phyloP scores from a whole-genome alignment of 2,113 vertebrate genomes.

The Myxocyprinus asiaticus region DNA sequence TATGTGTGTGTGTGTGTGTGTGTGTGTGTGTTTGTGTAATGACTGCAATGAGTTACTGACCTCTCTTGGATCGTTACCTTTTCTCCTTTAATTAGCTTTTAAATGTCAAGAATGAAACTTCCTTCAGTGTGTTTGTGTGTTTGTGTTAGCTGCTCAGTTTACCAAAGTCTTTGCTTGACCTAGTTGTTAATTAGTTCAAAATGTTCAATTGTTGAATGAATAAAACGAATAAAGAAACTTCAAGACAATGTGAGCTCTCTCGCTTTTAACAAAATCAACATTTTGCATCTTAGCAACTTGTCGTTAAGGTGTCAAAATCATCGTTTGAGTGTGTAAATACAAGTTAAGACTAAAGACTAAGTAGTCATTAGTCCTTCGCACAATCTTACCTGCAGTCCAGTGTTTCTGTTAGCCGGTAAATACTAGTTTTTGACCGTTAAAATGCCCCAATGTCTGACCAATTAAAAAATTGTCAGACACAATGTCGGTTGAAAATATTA shows the following conservation, averaged over 20 bases:
- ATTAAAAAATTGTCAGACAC: no score
- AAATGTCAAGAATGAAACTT: constrained; percentile 71
- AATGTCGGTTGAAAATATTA: no score
- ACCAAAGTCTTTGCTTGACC: constrained; percentile 17
- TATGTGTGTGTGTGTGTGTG: no score
- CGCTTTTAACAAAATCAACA: no score
- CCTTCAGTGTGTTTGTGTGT: constrained; percentile 11
- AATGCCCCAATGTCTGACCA: no score
- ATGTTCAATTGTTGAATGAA: no score
- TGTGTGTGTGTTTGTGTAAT: no score
- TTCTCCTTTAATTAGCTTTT: constrained; percentile 72
- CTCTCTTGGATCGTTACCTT: constrained; percentile 55
- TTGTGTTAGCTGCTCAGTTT: constrained; percentile 1
- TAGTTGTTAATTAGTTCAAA: constrained; percentile 29
- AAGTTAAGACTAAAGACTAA: not conserved
- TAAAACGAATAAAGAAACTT: constrained; percentile 16
- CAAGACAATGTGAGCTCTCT: no score
- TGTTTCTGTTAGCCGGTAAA: no score
- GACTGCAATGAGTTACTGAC: constrained; percentile 47
- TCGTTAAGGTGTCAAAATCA: constrained; percentile 14
- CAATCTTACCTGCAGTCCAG: no score
- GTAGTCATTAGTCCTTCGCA: constrained; percentile 1
- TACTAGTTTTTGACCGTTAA: no score
- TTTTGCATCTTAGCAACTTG: constrained; percentile 22
- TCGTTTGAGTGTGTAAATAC: not conserved